phyloP scores from a whole-genome alignment of 2,797 vertebrate genomes.

The Anabacerthia variegaticeps region DNA sequence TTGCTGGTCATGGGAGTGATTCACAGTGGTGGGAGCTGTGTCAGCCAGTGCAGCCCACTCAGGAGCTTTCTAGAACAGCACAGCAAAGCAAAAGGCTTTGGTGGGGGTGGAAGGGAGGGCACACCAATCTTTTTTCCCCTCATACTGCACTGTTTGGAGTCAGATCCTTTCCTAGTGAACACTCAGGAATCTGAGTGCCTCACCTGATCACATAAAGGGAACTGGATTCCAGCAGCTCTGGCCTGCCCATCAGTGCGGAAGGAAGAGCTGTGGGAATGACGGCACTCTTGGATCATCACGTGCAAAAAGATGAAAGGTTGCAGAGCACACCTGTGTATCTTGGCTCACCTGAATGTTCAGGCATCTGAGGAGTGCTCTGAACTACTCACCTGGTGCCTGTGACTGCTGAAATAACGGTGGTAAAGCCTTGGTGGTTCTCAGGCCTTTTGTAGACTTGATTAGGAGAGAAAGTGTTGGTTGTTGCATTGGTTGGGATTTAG shows the following conservation, averaged over 20 bases:
- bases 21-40: not conserved
- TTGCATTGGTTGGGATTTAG: not conserved
- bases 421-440: not conserved
- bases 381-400: not conserved
- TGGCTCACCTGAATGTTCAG: not conserved
- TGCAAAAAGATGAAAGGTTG: not conserved
- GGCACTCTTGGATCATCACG: not conserved
- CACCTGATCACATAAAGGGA: not conserved
- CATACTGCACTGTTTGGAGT: not conserved
- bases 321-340: not conserved
- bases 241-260: not conserved
- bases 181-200: not conserved
- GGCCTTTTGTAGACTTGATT: not conserved
- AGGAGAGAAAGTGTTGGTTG: not conserved
- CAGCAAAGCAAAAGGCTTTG: conserved; percentile 21
- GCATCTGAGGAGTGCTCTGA: not conserved
- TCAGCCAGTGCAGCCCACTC: conserved; percentile 30
- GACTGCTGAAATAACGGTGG: not conserved
- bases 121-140: not conserved
- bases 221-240: not conserved
- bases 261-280: not conserved
- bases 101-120: not conserved
- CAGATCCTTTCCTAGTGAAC: not conserved
- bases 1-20: not conserved
- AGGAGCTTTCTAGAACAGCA: not conserved